Evolutionary conservation across 2,113 vertebrate genomes (phyloP).

Genomic region (Clinocottus analis): DNA sequence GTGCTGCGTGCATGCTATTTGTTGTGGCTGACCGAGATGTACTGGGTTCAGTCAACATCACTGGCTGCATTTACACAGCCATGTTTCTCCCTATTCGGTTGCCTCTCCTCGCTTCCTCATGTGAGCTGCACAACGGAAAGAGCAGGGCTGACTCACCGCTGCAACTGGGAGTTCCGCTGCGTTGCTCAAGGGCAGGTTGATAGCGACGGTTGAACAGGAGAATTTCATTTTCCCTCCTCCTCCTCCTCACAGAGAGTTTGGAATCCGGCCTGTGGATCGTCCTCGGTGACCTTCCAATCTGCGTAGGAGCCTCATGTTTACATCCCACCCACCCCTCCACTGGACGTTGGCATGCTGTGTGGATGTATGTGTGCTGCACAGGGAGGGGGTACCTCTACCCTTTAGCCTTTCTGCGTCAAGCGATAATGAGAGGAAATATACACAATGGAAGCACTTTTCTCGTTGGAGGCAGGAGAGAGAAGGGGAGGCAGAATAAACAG

Average conservation of each 20-base stretch:
- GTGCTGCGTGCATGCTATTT: neutral
- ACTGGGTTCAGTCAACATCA: neutral
- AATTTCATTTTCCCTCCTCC: conserved; percentile 17
- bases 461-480: conserved; percentile 40
- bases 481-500: conserved; percentile 43
- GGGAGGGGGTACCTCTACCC: neutral
- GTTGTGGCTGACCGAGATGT: neutral
- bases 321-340: neutral
- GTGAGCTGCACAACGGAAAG: neutral
- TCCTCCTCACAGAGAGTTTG: conserved; percentile 15
- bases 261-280: conserved; percentile 12
- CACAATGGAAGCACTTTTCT: conserved; percentile 42
- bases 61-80: neutral
- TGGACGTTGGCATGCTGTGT: neutral
- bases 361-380: neutral
- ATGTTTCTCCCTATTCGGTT: neutral
- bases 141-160: conserved; percentile 9
- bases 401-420: neutral
- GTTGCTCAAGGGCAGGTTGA: conserved; percentile 37
- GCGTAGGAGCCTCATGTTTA: conserved; percentile 25
- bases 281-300: conserved; percentile 27
- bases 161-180: conserved; percentile 16
- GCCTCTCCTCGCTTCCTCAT: neutral
- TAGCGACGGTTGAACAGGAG: neutral
- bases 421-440: conserved; percentile 14